phyloP scores from a whole-genome alignment of 2,113 vertebrate genomes.

The Peromyscus maniculatus region DNA sequence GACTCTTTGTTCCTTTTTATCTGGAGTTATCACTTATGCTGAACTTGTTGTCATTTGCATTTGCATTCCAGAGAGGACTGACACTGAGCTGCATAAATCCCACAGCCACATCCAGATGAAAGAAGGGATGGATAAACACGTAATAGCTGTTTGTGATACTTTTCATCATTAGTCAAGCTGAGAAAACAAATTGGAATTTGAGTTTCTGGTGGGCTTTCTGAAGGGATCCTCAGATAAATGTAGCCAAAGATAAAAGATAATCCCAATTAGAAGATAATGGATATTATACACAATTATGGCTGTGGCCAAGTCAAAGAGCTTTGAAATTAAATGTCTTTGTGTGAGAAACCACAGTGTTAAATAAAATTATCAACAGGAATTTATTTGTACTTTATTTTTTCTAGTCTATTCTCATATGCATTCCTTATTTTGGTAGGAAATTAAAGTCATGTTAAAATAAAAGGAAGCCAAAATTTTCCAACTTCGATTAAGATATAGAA shows the following conservation, averaged over 20 bases:
- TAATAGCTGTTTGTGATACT: conserved; percentile 82
- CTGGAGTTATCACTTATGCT: conserved; percentile 70
- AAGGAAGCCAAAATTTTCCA: conserved; percentile 36
- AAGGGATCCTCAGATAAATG: conserved; percentile 81
- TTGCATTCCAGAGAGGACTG: conserved; percentile 77
- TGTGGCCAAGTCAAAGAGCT: conserved; percentile 74
- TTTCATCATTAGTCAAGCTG: conserved; percentile 87
- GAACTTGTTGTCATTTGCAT: conserved; percentile 74
- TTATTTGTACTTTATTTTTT: conserved; percentile 71
- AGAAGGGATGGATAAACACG: conserved; percentile 83
- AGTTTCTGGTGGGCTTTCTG: conserved; percentile 80
- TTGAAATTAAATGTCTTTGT: conserved; percentile 81
- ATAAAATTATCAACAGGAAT: conserved; percentile 80
- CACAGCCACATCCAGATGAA: conserved; percentile 80
- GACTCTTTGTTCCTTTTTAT: conserved; percentile 53
- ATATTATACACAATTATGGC: conserved; percentile 72
- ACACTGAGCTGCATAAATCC: conserved; percentile 75
- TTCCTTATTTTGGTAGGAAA: not conserved
- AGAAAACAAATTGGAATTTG: conserved; percentile 85
- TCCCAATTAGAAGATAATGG: conserved; percentile 83
- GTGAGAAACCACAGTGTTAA: conserved; percentile 64
- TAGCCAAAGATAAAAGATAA: conserved; percentile 82
- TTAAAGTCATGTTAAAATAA: conserved; percentile 52
- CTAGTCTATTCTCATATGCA: conserved; percentile 42
- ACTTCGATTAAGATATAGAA: conserved; percentile 54